Evolutionary conservation across 2,797 vertebrate genomes (phyloP).

Genomic region (Acrossocheilus wenchowensis): DNA sequence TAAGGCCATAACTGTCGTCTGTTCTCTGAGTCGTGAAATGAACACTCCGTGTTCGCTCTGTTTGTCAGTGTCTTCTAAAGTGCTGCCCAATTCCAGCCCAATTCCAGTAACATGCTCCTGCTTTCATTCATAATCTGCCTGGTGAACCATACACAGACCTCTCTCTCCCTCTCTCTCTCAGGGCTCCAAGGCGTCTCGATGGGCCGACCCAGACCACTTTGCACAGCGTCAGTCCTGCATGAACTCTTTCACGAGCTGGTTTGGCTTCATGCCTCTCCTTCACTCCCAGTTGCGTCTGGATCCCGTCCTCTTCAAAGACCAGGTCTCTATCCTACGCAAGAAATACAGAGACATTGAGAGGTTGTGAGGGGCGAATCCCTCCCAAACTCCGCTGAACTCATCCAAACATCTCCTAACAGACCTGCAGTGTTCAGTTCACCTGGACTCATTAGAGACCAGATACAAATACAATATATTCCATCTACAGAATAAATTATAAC

Average conservation of each 20-base stretch:
- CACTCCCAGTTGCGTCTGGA: conserved; percentile 85
- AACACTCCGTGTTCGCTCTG: conserved; percentile 28
- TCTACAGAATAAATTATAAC: conserved; percentile 55
- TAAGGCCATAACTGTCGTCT: conserved; percentile 16
- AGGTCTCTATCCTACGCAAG: conserved; percentile 84
- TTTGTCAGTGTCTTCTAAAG: conserved; percentile 32
- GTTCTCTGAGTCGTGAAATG: conserved; percentile 43
- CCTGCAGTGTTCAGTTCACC: conserved; percentile 17
- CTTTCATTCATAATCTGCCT: conserved; percentile 35
- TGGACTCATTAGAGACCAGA: conserved; percentile 12
- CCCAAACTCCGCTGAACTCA: neutral
- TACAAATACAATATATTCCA: conserved; percentile 34
- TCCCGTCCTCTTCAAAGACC: conserved; percentile 83
- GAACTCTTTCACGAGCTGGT: conserved; percentile 80
- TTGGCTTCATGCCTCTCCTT: conserved; percentile 83
- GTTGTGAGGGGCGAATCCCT: conserved; percentile 52
- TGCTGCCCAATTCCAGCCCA: conserved; percentile 27
- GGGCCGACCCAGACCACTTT: conserved; percentile 86
- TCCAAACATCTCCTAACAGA: neutral
- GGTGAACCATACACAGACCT: neutral
- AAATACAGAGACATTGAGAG: conserved; percentile 85
- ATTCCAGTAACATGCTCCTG: conserved; percentile 44
- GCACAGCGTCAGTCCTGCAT: conserved; percentile 84
- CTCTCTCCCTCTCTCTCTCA: conserved; percentile 50
- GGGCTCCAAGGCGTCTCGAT: conserved; percentile 82